Evolutionary conservation across 2,888 invertebrate genomes (phyloP).

Genomic region (Lysandra coridon): DNA sequence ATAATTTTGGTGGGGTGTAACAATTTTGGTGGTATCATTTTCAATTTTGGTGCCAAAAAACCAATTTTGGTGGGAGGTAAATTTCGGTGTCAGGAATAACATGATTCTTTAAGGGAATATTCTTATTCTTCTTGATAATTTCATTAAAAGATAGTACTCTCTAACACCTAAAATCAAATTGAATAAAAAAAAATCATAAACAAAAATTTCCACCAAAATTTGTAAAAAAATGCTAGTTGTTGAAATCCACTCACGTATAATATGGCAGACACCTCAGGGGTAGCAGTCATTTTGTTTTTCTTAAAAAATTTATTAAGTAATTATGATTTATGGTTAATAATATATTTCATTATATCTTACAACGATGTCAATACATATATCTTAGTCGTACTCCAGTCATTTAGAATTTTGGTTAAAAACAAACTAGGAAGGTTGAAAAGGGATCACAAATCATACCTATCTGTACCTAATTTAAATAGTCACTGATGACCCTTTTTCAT

Average conservation of each 20-base stretch:
- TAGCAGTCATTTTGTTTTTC: background rate
- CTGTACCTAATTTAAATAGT: background rate
- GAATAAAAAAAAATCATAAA: background rate
- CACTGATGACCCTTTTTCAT: background rate
- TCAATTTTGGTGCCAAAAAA: no score
- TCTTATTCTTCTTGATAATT: no score
- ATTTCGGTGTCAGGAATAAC: no score
- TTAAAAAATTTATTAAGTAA: background rate
- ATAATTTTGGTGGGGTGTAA: background rate
- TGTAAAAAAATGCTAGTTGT: background rate
- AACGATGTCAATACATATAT: no score
- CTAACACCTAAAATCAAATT: no score
- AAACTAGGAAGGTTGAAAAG: background rate
- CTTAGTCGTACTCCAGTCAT: no score
- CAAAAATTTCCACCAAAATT: background rate
- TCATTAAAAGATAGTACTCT: no score
- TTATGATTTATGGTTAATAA: background rate
- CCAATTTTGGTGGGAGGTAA: no score
- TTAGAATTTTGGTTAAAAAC: no score
- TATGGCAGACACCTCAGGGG: background rate
- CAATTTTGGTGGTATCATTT: no score
- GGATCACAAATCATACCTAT: background rate
- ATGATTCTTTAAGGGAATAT: no score
- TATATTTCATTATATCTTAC: background rate
- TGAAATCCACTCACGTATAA: background rate